Percentiles rank a stretch among this genome's conserved stretches.
Conservation (phyloP, 2,888 invertebrate genomes). For the Melieria picta region DNA sequence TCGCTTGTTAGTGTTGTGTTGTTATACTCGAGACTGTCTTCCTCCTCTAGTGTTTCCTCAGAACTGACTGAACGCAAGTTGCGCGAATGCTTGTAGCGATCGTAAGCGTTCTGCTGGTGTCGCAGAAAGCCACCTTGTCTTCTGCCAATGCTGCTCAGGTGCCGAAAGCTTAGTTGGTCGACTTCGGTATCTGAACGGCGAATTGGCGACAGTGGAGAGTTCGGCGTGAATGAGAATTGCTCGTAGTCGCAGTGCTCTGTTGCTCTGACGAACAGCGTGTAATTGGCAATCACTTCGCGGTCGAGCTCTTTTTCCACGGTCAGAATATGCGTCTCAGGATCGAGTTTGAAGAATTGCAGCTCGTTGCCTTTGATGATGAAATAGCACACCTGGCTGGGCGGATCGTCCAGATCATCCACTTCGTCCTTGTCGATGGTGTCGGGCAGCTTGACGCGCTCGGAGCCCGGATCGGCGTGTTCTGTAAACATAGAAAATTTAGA, state of each 20-base stretch:
- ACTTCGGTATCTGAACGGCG: conserved; percentile 45
- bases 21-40: not conserved
- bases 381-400: conserved; percentile 88
- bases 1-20: conserved; percentile 35
- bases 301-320: conserved; percentile 72
- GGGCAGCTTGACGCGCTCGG: conserved; percentile 76
- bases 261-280: conserved; percentile 80
- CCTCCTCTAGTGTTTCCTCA: not conserved
- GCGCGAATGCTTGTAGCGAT: conserved; percentile 56
- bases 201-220: conserved; percentile 23
- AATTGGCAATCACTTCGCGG: conserved; percentile 75
- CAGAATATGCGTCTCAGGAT: conserved; percentile 75
- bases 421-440: conserved; percentile 88
- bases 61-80: conserved; percentile 44
- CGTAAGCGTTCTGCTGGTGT: conserved; percentile 40
- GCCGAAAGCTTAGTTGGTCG: conserved; percentile 27
- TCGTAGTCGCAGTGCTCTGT: conserved; percentile 80
- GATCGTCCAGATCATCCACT: conserved; percentile 83
- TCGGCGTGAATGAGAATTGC: conserved; percentile 19
- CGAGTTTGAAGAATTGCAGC: conserved; percentile 75
- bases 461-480: conserved; percentile 71
- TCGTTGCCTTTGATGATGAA: conserved; percentile 89
- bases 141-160: conserved; percentile 40
- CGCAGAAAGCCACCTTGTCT: conserved; percentile 41
- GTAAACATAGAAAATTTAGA: not conserved